A percentile compares a stretch with the other conserved stretches of the same genome.
phyloP scores from a whole-genome alignment of 2,888 invertebrate genomes.

The Microctonus brassicae region DNA sequence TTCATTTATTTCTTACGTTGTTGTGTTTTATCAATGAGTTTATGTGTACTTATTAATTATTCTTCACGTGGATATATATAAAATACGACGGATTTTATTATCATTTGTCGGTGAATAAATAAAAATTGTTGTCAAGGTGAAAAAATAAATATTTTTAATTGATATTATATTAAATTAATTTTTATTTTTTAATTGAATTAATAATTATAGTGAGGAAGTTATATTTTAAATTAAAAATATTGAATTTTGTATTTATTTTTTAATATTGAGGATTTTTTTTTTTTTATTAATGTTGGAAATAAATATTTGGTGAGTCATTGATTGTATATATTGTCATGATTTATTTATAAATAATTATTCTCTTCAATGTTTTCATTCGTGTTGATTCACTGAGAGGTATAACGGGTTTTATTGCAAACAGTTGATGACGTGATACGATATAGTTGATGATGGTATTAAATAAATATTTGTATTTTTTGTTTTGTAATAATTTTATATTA shows the following conservation, averaged over 20 bases:
- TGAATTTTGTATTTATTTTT: too few relatives aligned
- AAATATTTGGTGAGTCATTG: not conserved
- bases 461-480: not conserved
- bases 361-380: not conserved
- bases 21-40: conserved; percentile 2
- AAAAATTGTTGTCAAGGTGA: not conserved
- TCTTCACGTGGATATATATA: conserved; percentile 2
- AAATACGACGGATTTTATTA: not conserved
- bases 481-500: too few relatives aligned
- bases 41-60: not conserved
- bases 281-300: not conserved
- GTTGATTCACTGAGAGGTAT: not conserved
- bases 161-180: too few relatives aligned
- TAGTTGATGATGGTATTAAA: not conserved
- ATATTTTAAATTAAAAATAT: too few relatives aligned
- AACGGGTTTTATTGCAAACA: not conserved
- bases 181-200: too few relatives aligned
- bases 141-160: not conserved
- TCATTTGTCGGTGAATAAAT: not conserved
- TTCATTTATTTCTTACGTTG: not conserved
- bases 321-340: not conserved
- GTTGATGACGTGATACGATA: not conserved
- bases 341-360: not conserved
- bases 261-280: not conserved
- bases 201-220: too few relatives aligned